Base-by-base conservation (phyloP, 2,888 invertebrate species). In the Machimus rusticus region DNA sequence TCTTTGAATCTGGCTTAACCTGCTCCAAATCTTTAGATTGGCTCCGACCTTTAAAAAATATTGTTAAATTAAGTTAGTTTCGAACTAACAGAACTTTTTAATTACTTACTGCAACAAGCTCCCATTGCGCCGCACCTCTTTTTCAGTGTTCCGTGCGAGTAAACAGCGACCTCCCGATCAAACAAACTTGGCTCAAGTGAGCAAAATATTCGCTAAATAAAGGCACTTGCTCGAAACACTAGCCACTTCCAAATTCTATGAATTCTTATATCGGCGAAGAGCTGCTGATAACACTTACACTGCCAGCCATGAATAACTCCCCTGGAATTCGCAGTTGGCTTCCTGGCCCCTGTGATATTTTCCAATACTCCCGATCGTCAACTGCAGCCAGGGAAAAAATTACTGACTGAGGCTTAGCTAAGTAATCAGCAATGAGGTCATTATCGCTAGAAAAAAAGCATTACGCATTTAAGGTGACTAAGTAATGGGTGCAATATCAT, bases 21-120 rank as follows among this genome's bases (percentile, higher is more conserved):
- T 74, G 74, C 19, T 86, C 86, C 46, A 86, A 76, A 51, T 86
- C 86, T 28, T 74, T 86, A 46, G 86, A 86, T 19, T 46, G 74
- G 16, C 39, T 39, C 28, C 74, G 46, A 86, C 86, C 86, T 86
- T 43, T 6, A 46, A 14, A 43, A 43, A 46, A 43, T 12, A 74
- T 16, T 28, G 5, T 19, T 23, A 37, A 16, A 16, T 46, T 14
- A 16, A 37, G 28, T 5, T 1, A 37, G 12, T 34, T 9, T n/a
- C 5, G 28, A 84, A 66, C 6, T 34, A 39, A 1, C 14, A 84
- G n/a, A 43, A 14, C n/a, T 12, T 37, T 46, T 19, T 23, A 23
- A 14, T 28, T 5, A 86, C 76, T 86, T 51, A 86, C 86, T 86
- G 51, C 86, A 86, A 12, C 86, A 86, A 46, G 39, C 16, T 16